Conservation (phyloP, 2,113 vertebrate genomes). For the Sminthopsis crassicaudata region DNA sequence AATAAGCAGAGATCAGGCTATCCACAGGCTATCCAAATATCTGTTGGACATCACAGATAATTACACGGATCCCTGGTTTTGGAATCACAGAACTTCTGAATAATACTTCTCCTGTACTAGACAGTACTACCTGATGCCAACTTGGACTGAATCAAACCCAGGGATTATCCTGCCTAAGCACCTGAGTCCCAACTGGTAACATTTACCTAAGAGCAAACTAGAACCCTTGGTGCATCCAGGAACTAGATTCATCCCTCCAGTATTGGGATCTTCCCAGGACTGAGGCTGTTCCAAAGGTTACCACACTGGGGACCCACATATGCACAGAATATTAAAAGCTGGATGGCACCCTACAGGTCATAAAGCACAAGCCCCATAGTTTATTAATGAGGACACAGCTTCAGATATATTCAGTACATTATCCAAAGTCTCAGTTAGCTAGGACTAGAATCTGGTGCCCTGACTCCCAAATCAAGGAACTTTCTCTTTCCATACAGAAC, state of each 20-base stretch:
- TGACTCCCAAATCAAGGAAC: not conserved
- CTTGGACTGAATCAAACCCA: not conserved
- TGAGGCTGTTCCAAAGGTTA: not conserved
- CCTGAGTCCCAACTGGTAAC: not conserved
- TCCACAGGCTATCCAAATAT: not conserved
- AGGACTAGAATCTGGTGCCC: not conserved
- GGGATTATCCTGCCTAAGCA: not conserved
- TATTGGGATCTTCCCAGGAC: not conserved
- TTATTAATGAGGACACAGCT: not conserved
- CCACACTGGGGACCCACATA: not conserved
- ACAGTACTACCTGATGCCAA: not conserved
- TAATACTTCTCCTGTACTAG: not conserved
- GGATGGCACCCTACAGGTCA: not conserved
- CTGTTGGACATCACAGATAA: not conserved
- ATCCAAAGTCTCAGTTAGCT: not conserved
- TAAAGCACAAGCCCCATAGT: not conserved
- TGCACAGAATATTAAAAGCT: not conserved
- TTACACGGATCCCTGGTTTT: not conserved
- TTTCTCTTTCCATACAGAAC: not conserved
- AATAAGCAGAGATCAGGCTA: not conserved
- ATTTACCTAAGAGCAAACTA: not conserved
- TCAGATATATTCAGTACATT: not conserved
- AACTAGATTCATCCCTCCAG: not conserved
- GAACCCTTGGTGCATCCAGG: not conserved
- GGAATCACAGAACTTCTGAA: not conserved